Evolutionary conservation across 2,113 vertebrate genomes (phyloP).

Genomic region (Uria lomvia): DNA sequence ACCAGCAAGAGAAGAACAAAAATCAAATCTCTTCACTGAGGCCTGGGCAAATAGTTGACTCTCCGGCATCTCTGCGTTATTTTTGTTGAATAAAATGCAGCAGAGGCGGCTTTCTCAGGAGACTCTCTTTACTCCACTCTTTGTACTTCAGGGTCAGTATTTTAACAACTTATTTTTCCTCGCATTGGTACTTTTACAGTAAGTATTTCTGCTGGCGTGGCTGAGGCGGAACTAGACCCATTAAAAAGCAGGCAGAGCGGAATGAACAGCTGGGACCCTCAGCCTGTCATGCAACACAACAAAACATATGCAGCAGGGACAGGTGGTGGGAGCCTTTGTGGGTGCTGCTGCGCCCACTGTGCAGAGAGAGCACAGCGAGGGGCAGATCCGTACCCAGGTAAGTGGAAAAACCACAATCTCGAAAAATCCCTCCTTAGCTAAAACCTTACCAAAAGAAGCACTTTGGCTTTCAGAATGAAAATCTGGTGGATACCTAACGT

Average conservation of each 20-base stretch:
- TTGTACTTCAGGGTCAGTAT: background rate
- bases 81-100: slow-evolving; percentile 21
- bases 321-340: background rate
- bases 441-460: background rate
- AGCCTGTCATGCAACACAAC: background rate
- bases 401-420: background rate
- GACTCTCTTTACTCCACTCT: background rate
- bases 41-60: background rate
- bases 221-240: background rate
- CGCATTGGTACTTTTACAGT: background rate
- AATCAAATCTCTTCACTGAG: background rate
- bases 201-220: background rate
- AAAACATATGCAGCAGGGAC: background rate
- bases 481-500: background rate
- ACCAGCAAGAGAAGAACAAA: background rate
- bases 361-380: background rate
- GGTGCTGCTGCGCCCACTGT: background rate
- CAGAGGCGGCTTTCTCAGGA: background rate
- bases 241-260: background rate
- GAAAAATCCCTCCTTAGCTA: background rate
- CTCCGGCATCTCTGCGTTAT: background rate
- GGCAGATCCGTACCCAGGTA: background rate
- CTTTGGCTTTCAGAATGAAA: background rate
- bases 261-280: background rate
- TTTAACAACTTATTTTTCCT: slow-evolving; percentile 45